Evolutionary conservation across 1,140 invertebrate genomes (phyloP), one percentile per base, ranked within the genome.

Genomic region (Camponotus floridanus): DNA sequence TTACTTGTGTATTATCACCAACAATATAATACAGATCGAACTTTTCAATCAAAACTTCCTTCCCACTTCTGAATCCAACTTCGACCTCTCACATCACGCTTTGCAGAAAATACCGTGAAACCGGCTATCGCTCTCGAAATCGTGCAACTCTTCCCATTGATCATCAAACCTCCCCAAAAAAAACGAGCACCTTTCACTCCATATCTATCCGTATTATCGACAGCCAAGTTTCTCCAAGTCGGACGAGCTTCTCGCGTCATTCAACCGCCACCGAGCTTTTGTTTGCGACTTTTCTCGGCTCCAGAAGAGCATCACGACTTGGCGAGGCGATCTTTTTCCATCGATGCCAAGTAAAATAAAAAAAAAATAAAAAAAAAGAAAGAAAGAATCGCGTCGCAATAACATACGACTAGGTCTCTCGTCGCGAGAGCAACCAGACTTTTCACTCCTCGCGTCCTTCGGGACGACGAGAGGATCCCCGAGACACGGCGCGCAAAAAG

Each of bases 191-290:
- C 48, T 74, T 73, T 61, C 67, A 42, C 79, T 81, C 36, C 48
- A 51, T 59, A 64, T 70, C 64, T 62, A 39, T 79, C 61, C 78
- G 36, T 67, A 39, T 45, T 73, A 61, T 83, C 79, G 79, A 73
- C 55, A 73, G 68, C 26, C 5, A 61, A 83, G 68, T 83, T 83
- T 81, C 31, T 5, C 26, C 67, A 18, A 81, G 67, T 61, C 51
- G 6, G 48, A 2, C 31, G n/a, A 21, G 39, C 18, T 15, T 8
- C 18, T 33, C 5, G 7, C 42, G 13, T 33, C 55, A 61, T 73
- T 81, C 79, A 59, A n/a, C 76, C 13, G 1, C 21, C 65, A 6
- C 1, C 13, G 48, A 51, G 21, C 48, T 36, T 80, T 80, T 70
- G 78, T 57, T 42, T 13, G 45, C 78, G 64, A 70, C 15, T 55